Conservation (phyloP, 2,888 invertebrate species). For the Tanytarsus gracilentus region DNA sequence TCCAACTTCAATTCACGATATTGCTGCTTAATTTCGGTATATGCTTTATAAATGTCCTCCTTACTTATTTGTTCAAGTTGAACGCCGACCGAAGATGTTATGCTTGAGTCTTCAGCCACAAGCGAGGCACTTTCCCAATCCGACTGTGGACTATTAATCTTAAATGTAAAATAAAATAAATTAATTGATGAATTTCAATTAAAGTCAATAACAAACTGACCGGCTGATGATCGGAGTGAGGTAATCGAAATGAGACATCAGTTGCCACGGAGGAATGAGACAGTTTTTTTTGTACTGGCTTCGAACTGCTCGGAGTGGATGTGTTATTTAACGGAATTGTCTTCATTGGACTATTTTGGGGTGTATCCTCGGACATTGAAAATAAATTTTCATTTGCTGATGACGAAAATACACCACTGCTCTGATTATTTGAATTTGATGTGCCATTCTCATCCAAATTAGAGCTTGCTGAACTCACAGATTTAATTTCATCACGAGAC, state of each 20-base stretch:
- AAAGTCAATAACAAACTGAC: slow-evolving; percentile 37
- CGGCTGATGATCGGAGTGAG: slow-evolving; percentile 61
- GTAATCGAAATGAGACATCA: slow-evolving; percentile 67
- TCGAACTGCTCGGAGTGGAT: slow-evolving; percentile 25
- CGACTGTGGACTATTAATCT: slow-evolving; percentile 51
- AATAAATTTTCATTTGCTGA: slow-evolving; percentile 43
- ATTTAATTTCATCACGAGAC: too few species aligned
- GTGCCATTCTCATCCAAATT: slow-evolving; percentile 15
- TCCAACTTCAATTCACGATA: slow-evolving; percentile 77
- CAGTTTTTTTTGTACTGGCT: slow-evolving; percentile 47
- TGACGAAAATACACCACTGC: slow-evolving; percentile 35
- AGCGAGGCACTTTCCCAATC: slow-evolving; percentile 81
- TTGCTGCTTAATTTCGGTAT: slow-evolving; percentile 70
- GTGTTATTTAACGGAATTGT: slow-evolving; percentile 11
- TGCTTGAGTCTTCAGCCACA: slow-evolving; percentile 68
- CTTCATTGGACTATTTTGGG: slow-evolving; percentile 47
- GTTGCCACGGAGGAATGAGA: slow-evolving; percentile 70
- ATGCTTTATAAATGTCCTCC: slow-evolving; percentile 73
- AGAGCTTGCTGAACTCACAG: slow-evolving; percentile 38
- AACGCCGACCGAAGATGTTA: slow-evolving; percentile 41
- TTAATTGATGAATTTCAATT: background rate
- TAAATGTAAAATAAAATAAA: background rate
- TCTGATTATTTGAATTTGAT: slow-evolving; percentile 7
- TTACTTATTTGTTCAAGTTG: slow-evolving; percentile 67
- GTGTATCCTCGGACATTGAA: slow-evolving; percentile 46